Evolutionary conservation across 2,113 vertebrate species (phyloP), one percentile per base, ranked within the genome.

Genomic region (Anarrhichthys ocellatus): DNA sequence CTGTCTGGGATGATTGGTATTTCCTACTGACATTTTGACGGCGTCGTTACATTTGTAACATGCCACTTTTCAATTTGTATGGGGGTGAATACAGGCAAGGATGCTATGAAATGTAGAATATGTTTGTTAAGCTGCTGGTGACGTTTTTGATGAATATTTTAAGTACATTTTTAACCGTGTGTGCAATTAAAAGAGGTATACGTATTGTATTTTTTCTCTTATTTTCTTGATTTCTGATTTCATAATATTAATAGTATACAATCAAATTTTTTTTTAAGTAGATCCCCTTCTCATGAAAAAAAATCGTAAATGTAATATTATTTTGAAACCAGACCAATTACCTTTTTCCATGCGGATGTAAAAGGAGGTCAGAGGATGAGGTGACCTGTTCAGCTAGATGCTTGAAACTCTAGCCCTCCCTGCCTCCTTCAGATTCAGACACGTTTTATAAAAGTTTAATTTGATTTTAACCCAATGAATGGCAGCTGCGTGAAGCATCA

Each of bases 171-270:
- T 87, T 38, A 65, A 81, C 38, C 0, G 1, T 71, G 73, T 87
- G 70, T 76, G 81, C 6, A 88, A 87, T 82, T 76, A 89, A 87
- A 76, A 68, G 13, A 78, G 32, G 15, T 40, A 77, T 76, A 32
- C 32, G 32, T 32, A 40, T 27, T 62, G 15, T 38, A 50, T 68
- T 22, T 70, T 52, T 62, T 20, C 61, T 1, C 3, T 29, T 0
- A 14, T 72, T 48, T 38, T 61, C 1, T 5, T n/a, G 1, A 0
- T 71, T 80, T 52, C 59, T 75, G 29, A 54, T 54, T 1, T 15
- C 5, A 34, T 36, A 9, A 34, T 61, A 40, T 50, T 40, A 1
- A 11, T 54, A 17, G 0, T 54, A 7, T 24, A 9, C 20, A 72
- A 44, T 50, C n/a, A 13, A 42, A 42, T 61, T 5, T 22, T 71